A percentile compares a stretch with the other conserved stretches of the same genome.
Evolutionary conservation across 1,140 invertebrate species (phyloP).

Genomic region (Delia radicum): DNA sequence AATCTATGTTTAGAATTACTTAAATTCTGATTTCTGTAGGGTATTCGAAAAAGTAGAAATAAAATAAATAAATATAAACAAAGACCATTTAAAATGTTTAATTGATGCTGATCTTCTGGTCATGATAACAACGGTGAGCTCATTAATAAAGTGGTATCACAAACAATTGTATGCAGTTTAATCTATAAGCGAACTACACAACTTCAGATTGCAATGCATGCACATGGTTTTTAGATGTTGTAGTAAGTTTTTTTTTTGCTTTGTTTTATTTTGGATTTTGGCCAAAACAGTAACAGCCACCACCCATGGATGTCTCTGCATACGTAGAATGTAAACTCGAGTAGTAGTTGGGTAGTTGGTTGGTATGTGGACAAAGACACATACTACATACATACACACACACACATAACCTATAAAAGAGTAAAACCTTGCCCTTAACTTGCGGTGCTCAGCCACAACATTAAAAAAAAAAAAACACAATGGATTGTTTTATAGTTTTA

Average conservation of each 20-base stretch:
- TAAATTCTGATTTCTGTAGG: no score
- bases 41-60: neutral
- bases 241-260: neutral
- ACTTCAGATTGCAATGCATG: neutral
- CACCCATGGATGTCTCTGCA: conserved; percentile 13
- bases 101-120: conserved; percentile 15
- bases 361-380: neutral
- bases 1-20: no score
- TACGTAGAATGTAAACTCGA: no score
- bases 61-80: neutral
- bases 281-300: neutral
- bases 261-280: neutral
- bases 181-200: neutral
- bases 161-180: neutral
- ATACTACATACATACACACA: no score
- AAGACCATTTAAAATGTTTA: conserved; percentile 20
- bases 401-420: neutral
- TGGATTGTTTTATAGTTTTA: neutral
- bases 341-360: neutral
- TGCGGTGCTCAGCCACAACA: neutral
- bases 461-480: neutral
- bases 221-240: neutral
- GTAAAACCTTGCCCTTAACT: neutral
- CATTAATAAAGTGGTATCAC: conserved; percentile 19
- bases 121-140: conserved; percentile 13